Conservation (phyloP, 2,888 invertebrate species). For the Biston betularia region DNA sequence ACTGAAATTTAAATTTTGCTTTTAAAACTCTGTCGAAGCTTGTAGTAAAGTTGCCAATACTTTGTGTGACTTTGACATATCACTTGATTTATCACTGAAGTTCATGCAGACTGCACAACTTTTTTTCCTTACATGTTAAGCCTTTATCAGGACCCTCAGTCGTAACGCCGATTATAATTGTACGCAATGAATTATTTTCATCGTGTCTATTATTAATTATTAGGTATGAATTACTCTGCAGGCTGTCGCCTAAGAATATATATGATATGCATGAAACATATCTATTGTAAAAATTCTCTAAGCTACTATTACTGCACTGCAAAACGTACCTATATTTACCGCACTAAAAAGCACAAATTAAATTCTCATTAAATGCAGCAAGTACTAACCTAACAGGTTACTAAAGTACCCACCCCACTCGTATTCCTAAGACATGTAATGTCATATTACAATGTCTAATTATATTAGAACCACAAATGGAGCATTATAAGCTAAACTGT, state of each 20-base stretch:
- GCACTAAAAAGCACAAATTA: conserved; percentile 12
- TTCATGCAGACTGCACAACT: too few species aligned
- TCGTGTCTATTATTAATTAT: too few species aligned
- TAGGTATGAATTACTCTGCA: too few species aligned
- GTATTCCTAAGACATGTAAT: conserved; percentile 9
- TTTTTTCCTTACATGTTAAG: too few species aligned
- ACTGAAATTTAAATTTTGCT: too few species aligned
- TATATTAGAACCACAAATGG: conserved; percentile 1
- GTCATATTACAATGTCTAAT: conserved; percentile 8
- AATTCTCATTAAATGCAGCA: neutral
- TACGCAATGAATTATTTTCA: too few species aligned
- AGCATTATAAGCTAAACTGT: neutral
- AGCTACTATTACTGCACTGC: neutral
- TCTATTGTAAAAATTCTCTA: conserved; percentile 1
- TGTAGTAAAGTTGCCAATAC: too few species aligned
- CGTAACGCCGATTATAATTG: too few species aligned
- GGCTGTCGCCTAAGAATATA: neutral
- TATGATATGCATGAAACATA: neutral
- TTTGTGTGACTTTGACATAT: too few species aligned
- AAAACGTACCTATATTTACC: conserved; percentile 2
- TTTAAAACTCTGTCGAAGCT: too few species aligned
- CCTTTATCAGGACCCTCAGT: too few species aligned
- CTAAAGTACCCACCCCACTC: conserved; percentile 1
- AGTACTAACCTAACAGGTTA: neutral
- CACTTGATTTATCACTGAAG: too few species aligned